Evolutionary conservation across 2,888 invertebrate species (phyloP).

Genomic region (Caenorhabditis sp.): DNA sequence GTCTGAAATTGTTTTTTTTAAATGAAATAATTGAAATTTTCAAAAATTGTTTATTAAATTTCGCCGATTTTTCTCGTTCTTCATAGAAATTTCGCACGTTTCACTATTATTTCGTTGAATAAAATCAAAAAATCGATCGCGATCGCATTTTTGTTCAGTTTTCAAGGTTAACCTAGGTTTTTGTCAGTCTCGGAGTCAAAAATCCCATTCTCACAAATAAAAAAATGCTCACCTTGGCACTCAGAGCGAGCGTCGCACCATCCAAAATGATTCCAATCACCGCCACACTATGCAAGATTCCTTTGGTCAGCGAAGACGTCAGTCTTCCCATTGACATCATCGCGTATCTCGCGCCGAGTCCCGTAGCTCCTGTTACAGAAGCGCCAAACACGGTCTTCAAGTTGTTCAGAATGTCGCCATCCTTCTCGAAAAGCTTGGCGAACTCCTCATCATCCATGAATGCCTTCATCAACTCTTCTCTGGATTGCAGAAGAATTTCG

Average conservation of each 20-base stretch:
- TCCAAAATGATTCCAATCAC: conserved; percentile 69
- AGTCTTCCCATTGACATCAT: conserved; percentile 46
- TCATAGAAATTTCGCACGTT: no score
- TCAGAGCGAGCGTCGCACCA: conserved; percentile 60
- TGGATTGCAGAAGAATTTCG: background rate
- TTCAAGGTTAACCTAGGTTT: no score
- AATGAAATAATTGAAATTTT: no score
- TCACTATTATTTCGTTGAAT: no score
- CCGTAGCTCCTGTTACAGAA: conserved; percentile 36
- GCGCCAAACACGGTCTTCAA: conserved; percentile 43
- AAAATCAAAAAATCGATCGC: no score
- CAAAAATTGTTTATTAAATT: no score
- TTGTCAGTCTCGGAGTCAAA: no score
- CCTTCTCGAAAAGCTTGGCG: conserved; percentile 32
- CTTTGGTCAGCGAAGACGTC: conserved; percentile 65
- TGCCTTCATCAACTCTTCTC: conserved; percentile 47
- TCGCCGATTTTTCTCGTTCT: no score
- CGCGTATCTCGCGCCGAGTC: conserved; percentile 36
- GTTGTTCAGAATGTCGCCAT: conserved; percentile 34
- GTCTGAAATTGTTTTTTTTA: no score
- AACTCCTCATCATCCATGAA: conserved; percentile 43
- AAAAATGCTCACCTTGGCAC: no score
- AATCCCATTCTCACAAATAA: no score
- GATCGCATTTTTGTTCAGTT: no score
- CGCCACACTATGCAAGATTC: conserved; percentile 69